These are phyloP conservation scores for Hippocampus comes DNA, from an alignment of 2,113 vertebrate genomes.

Conservation along the genomic window DNA sequence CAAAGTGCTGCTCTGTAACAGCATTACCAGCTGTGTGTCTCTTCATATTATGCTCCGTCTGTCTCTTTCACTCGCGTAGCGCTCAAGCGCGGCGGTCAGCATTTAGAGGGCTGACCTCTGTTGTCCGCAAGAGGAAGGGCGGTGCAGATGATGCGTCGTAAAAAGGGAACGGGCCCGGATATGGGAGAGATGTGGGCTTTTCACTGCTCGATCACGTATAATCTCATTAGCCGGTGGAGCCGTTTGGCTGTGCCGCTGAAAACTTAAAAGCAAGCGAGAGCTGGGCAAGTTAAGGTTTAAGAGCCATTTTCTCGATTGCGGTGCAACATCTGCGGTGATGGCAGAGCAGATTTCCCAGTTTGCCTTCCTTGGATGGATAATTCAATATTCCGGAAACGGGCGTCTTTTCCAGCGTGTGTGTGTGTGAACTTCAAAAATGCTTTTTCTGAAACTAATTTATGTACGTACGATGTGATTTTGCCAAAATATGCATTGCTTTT, in stretches of 20 bases:
- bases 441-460: not conserved
- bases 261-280: slow-evolving; percentile 38
- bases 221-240: slow-evolving; percentile 56
- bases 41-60: slow-evolving; percentile 16
- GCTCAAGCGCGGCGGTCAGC: slow-evolving; percentile 55
- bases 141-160: slow-evolving; percentile 37
- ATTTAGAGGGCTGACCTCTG: slow-evolving; percentile 59
- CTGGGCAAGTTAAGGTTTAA: slow-evolving; percentile 49
- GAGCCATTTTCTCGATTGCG: slow-evolving; percentile 49
- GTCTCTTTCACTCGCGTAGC: slow-evolving; percentile 33
- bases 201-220: slow-evolving; percentile 61
- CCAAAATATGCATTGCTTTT: not conserved
- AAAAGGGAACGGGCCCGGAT: slow-evolving; percentile 54
- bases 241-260: slow-evolving; percentile 43
- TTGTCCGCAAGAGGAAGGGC: slow-evolving; percentile 44
- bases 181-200: slow-evolving; percentile 56
- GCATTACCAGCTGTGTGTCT: slow-evolving; percentile 18
- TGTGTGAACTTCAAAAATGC: not conserved
- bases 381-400: slow-evolving; percentile 24
- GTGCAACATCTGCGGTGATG: slow-evolving; percentile 44
- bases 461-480: not conserved
- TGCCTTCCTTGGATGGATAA: slow-evolving; percentile 33
- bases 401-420: slow-evolving; percentile 8
- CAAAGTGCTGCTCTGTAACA: slow-evolving; percentile 19
- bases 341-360: slow-evolving; percentile 58